Evolutionary conservation across 2,113 vertebrate species (phyloP).

Genomic region (Numida meleagris): DNA sequence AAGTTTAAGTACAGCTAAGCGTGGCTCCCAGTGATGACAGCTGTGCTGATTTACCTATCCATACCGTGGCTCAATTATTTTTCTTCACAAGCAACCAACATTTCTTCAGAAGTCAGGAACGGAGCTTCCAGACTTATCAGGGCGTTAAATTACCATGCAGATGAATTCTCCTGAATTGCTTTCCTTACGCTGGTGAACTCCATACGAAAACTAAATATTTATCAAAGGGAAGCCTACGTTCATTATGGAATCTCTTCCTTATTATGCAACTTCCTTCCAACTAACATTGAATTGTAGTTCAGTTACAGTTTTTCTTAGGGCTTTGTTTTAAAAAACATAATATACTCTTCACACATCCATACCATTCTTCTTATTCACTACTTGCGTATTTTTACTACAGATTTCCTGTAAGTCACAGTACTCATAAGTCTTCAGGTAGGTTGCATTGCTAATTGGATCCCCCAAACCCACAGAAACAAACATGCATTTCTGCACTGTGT

Average conservation of each 20-base stretch:
- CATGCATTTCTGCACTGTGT: fast-evolving
- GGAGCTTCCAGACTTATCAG: not conserved
- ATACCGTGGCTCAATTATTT: not conserved
- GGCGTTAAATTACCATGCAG: not conserved
- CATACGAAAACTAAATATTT: not conserved
- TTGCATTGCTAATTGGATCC: not conserved
- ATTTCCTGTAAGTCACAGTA: not conserved
- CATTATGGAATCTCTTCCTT: not conserved
- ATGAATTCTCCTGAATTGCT: not conserved
- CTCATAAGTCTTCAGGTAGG: not conserved
- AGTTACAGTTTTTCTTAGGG: not conserved
- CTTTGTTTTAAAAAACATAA: not conserved
- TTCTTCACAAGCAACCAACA: not conserved
- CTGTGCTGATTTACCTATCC: not conserved
- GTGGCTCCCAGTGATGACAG: not conserved
- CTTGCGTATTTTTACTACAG: not conserved
- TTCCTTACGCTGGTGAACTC: not conserved
- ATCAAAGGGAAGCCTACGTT: not conserved
- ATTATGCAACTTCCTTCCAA: conserved; percentile 10
- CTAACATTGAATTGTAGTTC: not conserved
- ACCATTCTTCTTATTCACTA: not conserved
- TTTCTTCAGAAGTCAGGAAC: not conserved
- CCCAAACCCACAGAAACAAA: not conserved
- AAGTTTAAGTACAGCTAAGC: not conserved
- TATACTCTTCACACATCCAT: not conserved